Evolutionary conservation across 2,113 vertebrate genomes (phyloP).

Genomic region (Xenus cinereus): DNA sequence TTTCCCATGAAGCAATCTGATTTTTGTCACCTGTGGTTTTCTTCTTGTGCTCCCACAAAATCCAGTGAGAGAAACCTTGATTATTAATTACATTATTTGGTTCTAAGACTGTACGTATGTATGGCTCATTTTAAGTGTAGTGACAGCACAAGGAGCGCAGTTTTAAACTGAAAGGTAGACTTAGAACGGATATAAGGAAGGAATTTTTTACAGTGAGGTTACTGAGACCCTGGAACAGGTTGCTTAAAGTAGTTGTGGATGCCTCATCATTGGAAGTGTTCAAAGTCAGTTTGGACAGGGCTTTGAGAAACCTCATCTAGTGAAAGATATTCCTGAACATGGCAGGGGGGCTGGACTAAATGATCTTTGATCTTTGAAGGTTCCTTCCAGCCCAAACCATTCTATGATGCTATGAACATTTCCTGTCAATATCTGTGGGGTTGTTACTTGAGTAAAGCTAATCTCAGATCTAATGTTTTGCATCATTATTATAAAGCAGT

Average conservation of each 20-base stretch:
- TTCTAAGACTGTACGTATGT: neutral
- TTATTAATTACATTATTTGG: neutral
- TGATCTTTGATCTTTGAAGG: neutral
- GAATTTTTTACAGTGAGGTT: neutral
- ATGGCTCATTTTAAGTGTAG: neutral
- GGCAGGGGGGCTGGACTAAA: neutral
- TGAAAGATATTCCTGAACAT: neutral
- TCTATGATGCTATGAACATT: neutral
- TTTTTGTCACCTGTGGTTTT: neutral
- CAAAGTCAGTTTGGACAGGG: neutral
- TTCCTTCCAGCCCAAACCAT: neutral
- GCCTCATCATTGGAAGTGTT: neutral
- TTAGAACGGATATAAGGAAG: neutral
- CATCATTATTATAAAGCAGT: neutral
- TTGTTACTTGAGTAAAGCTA: neutral
- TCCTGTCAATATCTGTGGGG: neutral
- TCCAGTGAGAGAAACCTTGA: neutral
- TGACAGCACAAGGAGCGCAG: neutral
- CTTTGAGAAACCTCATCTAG: neutral
- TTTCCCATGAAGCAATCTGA: neutral
- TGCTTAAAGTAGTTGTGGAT: neutral
- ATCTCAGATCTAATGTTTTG: neutral
- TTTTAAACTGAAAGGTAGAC: neutral
- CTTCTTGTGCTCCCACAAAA: neutral
- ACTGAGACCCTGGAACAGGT: neutral